A percentile compares a stretch with the other conserved stretches of the same genome.
Evolutionary conservation across 2,797 vertebrate species (phyloP).

Genomic region (Periparus ater): DNA sequence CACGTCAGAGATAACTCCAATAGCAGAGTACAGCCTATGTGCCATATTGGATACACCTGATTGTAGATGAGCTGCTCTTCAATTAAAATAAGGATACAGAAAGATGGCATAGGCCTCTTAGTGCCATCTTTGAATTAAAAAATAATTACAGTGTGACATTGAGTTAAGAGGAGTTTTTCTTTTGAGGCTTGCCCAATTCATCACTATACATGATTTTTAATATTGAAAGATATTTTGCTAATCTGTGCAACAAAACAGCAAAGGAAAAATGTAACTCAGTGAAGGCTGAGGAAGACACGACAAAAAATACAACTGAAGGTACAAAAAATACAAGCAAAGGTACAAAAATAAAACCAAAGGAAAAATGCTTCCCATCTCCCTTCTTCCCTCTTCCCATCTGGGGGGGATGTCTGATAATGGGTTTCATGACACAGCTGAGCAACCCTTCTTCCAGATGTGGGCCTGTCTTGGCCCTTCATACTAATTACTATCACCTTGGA

Average conservation of each 20-base stretch:
- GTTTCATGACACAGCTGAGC: background rate
- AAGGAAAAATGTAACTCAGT: background rate
- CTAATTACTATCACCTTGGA: rapidly evolving
- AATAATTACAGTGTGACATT: background rate
- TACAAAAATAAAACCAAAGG: background rate
- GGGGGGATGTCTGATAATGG: background rate
- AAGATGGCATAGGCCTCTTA: background rate
- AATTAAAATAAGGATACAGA: background rate
- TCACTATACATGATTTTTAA: background rate
- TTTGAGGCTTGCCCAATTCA: background rate
- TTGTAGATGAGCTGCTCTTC: background rate
- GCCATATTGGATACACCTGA: background rate
- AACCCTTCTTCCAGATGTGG: background rate
- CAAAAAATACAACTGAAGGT: background rate
- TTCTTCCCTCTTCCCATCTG: background rate
- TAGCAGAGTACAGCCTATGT: background rate
- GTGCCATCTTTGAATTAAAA: background rate
- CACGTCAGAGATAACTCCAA: background rate
- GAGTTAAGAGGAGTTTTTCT: background rate
- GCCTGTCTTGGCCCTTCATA: background rate
- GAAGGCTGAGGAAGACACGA: background rate
- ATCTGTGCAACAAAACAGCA: background rate
- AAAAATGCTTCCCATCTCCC: background rate
- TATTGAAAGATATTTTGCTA: background rate
- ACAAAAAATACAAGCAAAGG: background rate